These are phyloP conservation scores for Sarcophaga carnaria DNA, from an alignment of 2,888 invertebrate species.

Conservation along the genomic window DNA sequence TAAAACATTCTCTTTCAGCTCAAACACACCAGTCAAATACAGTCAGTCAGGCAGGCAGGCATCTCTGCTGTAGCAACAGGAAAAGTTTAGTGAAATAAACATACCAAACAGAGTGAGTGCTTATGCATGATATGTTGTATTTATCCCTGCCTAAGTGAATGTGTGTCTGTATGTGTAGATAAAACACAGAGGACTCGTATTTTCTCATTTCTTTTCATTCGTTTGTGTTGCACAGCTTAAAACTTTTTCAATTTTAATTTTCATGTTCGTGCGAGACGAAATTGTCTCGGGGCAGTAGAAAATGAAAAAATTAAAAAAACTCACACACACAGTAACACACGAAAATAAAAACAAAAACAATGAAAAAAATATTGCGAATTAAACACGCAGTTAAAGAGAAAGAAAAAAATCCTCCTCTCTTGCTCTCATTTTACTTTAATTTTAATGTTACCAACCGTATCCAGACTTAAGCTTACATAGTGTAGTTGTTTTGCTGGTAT, in stretches of 20 bases:
- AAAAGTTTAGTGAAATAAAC: not conserved
- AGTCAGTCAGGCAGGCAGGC: not conserved
- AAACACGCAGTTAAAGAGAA: not conserved
- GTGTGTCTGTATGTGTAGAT: slow-evolving; percentile 25
- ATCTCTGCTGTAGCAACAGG: not conserved
- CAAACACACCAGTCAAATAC: not conserved
- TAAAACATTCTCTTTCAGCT: slow-evolving; percentile 1
- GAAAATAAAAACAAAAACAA: not conserved
- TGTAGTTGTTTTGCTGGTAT: no score
- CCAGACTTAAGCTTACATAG: no score
- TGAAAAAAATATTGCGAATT: not conserved
- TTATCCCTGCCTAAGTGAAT: not conserved
- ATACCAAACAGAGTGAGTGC: not conserved
- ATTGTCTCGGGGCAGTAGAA: slow-evolving; percentile 13
- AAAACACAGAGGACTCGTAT: slow-evolving; percentile 48
- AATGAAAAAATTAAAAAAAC: slow-evolving; percentile 23
- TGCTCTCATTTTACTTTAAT: no score
- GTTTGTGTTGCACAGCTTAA: slow-evolving; percentile 58
- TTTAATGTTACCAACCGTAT: no score
- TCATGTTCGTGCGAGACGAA: slow-evolving; percentile 39
- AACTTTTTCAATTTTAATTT: slow-evolving; percentile 68
- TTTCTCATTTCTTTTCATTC: slow-evolving; percentile 41
- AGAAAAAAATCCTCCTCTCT: no score
- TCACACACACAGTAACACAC: not conserved
- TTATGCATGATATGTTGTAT: no score